These are phyloP conservation scores for Lutjanus campechanus DNA, from an alignment of 2,797 vertebrate genomes.

Conservation along the genomic window DNA sequence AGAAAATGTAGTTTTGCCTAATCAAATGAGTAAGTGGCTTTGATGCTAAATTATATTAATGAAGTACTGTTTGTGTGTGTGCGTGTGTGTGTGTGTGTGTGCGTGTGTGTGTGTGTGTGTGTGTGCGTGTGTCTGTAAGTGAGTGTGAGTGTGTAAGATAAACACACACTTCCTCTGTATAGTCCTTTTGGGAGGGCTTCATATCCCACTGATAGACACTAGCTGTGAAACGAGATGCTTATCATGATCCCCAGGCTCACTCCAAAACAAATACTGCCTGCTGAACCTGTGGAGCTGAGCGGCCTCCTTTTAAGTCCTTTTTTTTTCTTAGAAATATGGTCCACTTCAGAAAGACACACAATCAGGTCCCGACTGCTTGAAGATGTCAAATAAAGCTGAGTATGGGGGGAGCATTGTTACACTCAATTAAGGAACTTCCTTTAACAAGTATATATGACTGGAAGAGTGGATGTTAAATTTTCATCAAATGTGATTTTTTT, in stretches of 20 bases:
- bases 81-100: slow-evolving; percentile 38
- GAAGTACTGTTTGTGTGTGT: slow-evolving; percentile 61
- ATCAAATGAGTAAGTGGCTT: slow-evolving; percentile 59
- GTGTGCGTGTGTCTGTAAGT: slow-evolving; percentile 28
- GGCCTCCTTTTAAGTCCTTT: slow-evolving; percentile 9
- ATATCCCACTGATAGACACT: slow-evolving; percentile 78
- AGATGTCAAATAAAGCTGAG: not conserved
- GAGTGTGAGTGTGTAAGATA: slow-evolving; percentile 65
- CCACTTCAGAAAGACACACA: slow-evolving; percentile 39
- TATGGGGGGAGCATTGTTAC: not conserved
- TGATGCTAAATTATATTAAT: slow-evolving; percentile 69
- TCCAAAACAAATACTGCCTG: slow-evolving; percentile 72
- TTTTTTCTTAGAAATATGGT: slow-evolving; percentile 20
- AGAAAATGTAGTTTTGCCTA: slow-evolving; percentile 48
- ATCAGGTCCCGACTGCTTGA: slow-evolving; percentile 13
- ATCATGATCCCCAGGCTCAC: slow-evolving; percentile 68
- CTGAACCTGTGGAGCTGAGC: slow-evolving; percentile 47
- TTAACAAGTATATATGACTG: slow-evolving; percentile 5
- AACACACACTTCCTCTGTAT: slow-evolving; percentile 81
- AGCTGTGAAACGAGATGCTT: slow-evolving; percentile 80
- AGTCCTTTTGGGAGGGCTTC: slow-evolving; percentile 77
- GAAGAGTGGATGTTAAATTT: not conserved
- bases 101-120: slow-evolving; percentile 22
- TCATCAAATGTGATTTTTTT: too few species aligned
- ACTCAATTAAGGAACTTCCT: not conserved